phyloP scores from a whole-genome alignment of 2,888 invertebrate genomes.

The Lithophane socia region DNA sequence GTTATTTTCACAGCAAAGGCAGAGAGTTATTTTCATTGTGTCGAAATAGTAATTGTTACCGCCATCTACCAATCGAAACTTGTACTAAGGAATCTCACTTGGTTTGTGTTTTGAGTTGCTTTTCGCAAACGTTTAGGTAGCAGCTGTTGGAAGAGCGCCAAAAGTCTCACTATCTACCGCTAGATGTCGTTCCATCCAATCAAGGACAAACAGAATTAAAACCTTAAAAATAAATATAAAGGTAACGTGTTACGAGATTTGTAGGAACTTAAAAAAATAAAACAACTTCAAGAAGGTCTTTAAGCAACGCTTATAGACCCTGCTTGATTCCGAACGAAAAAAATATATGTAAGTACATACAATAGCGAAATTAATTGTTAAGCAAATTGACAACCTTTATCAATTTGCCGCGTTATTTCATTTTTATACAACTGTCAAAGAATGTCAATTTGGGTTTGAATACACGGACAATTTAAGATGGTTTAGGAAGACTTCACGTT shows the following conservation, averaged over 20 bases:
- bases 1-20: not conserved
- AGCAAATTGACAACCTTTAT: not conserved
- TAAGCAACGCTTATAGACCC: not conserved
- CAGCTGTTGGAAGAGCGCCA: rapidly evolving
- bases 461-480: too few species aligned
- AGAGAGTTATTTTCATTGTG: too few species aligned
- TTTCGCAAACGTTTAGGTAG: too few species aligned
- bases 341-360: not conserved
- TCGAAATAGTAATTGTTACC: not conserved
- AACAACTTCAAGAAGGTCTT: not conserved
- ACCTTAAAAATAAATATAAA: not conserved
- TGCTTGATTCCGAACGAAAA: not conserved
- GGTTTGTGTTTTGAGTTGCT: not conserved
- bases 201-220: not conserved
- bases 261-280: not conserved
- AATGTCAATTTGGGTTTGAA: too few species aligned
- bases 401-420: not conserved
- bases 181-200: slow-evolving; percentile 27
- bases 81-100: not conserved
- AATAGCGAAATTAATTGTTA: not conserved
- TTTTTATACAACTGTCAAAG: not conserved
- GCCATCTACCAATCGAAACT: slow-evolving; percentile 21
- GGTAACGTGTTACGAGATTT: not conserved
- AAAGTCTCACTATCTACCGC: slow-evolving; percentile 4
- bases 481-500: too few species aligned